Conservation (phyloP, 2,888 invertebrate species). For the Folsomia manolachei region DNA sequence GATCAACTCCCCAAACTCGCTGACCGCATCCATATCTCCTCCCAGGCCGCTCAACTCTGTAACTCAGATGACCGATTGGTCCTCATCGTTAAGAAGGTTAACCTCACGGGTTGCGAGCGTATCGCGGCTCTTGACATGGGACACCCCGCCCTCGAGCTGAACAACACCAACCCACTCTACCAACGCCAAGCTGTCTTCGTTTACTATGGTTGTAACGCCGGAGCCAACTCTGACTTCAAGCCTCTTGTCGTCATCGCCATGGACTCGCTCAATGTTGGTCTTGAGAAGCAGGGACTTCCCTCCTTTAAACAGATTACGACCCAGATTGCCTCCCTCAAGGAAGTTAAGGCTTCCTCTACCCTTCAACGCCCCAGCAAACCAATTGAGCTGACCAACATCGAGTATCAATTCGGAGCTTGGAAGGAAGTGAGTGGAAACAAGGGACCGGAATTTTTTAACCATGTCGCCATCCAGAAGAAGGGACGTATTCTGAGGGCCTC, state of each 20-base stretch:
- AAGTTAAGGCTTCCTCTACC: neutral
- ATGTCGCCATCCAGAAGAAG: neutral
- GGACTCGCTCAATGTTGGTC: constrained; percentile 9
- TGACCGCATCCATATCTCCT: neutral
- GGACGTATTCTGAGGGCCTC: neutral
- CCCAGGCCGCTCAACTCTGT: neutral
- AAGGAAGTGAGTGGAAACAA: neutral
- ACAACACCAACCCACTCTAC: constrained; percentile 9
- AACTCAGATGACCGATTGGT: neutral
- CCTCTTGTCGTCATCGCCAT: neutral
- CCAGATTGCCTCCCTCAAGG: neutral
- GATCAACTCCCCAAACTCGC: neutral
- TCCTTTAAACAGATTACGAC: constrained; percentile 2
- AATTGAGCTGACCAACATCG: neutral
- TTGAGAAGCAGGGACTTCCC: constrained; percentile 1
- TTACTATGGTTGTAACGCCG: neutral
- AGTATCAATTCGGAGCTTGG: neutral
- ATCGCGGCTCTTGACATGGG: neutral
- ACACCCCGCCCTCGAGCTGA: constrained; percentile 14
- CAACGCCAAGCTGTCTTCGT: neutral
- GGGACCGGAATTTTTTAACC: neutral
- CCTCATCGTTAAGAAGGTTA: constrained; percentile 7
- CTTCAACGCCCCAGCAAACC: neutral
- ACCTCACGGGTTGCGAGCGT: neutral
- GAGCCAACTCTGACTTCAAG: neutral